These are phyloP conservation scores for Sciurus vulgaris DNA, from an alignment of 2,797 vertebrate species.

Conservation along the genomic window DNA sequence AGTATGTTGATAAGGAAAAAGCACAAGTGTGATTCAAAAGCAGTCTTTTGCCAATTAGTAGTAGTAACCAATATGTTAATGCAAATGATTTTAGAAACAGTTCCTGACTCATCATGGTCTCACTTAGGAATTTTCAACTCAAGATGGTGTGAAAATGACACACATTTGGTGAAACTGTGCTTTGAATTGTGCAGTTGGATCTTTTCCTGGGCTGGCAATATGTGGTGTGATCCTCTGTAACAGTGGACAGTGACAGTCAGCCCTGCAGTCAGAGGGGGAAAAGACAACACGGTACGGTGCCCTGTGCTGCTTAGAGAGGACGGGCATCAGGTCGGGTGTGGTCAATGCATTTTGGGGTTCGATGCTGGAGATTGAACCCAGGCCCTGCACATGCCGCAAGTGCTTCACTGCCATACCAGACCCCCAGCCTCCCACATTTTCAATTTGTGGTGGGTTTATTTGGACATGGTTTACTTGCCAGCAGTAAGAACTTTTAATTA, in stretches of 20 bases:
- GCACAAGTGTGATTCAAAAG: neutral
- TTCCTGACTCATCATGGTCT: neutral
- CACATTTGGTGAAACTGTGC: neutral
- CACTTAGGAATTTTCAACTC: neutral
- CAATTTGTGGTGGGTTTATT: neutral
- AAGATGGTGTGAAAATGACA: neutral
- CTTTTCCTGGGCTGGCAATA: neutral
- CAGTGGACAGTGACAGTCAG: neutral
- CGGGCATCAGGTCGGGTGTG: neutral
- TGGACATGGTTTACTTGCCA: neutral
- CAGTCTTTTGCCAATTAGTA: neutral
- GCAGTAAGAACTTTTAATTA: neutral
- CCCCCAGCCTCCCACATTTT: neutral
- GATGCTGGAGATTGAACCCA: neutral
- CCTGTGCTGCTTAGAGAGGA: neutral
- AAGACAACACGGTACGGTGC: no score
- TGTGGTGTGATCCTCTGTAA: neutral
- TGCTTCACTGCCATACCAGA: accelerated
- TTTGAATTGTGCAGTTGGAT: neutral
- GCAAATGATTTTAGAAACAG: neutral
- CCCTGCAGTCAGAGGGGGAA: no score
- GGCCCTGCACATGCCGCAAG: neutral
- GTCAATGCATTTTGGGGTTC: no score
- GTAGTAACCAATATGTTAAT: neutral
- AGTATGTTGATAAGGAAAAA: neutral